Evolutionary conservation across 2,113 vertebrate genomes (phyloP), one percentile per base, ranked within the genome.

Genomic region (Nothocercus julius): DNA sequence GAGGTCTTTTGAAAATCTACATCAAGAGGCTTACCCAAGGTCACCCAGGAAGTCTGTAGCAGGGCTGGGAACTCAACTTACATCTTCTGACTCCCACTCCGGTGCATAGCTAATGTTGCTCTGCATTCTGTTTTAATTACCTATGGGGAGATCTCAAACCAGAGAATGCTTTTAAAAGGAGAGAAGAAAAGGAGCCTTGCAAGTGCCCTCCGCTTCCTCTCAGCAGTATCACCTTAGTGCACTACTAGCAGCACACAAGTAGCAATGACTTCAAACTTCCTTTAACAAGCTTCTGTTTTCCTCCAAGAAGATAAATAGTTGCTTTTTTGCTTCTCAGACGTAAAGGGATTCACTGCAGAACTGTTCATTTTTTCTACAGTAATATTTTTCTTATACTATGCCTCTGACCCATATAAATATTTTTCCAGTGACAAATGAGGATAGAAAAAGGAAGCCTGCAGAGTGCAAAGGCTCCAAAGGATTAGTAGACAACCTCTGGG

Each of bases 21-120:
- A 97, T 97, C 95, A 95, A 95, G 95, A 97, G 72, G 91, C 82
- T 97, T 67, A 95, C 95, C 93, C 93, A 95, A 94, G 93, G 96
- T 96, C 91, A 95, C 93, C 93, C 95, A 90, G 95, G 95, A 97
- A 97, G 95, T 93, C 5, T 3, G 93, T 77, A 69, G 87, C 91
- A 90, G 82, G 87, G 93, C 89, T 95, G 95, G 91, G 93, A 97
- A 96, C 93, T 64, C 53, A 92, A 76, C 78, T 82, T 25, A 27
- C 69, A 96, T 85, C 91, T 95, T 75, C 81, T 91, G 91, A 95
- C 91, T 95, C 93, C 93, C 94, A 97, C 94, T 97, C 96, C 74
- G 61, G 56, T 90, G 94, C 94, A 96, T 95, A 96, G 77, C 42
- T 95, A 95, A 95, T 92, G 87, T 61, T 0, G 0, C 45, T 54